Percentiles rank a stretch among this genome's conserved stretches.
Evolutionary conservation across 2,888 invertebrate species (phyloP).

Genomic region (Embidobia sp.): DNA sequence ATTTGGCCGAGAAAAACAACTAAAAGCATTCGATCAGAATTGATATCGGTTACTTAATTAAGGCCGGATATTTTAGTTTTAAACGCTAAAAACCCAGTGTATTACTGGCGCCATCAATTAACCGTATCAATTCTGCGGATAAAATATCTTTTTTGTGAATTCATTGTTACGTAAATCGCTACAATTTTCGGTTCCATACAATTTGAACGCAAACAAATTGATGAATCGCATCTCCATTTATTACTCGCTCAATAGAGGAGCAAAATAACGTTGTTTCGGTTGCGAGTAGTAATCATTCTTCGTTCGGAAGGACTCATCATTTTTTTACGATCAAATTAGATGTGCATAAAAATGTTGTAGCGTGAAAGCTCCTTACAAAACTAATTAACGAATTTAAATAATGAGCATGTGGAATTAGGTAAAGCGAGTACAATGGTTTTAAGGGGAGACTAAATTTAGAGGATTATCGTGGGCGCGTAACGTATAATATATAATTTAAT

Average conservation of each 20-base stretch:
- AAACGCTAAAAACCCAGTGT: neutral
- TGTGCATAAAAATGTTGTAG: neutral
- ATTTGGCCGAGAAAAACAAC: slow-evolving; percentile 1
- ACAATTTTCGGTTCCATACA: slow-evolving; percentile 17
- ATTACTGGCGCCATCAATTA: slow-evolving; percentile 15
- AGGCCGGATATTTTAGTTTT: neutral
- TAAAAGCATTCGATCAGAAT: slow-evolving; percentile 10
- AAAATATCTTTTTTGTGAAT: neutral
- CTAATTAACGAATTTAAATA: slow-evolving; percentile 10
- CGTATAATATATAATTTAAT: neutral
- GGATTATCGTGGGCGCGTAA: neutral
- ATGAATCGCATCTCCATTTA: slow-evolving; percentile 38
- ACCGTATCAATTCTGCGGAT: slow-evolving; percentile 3
- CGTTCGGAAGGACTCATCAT: neutral
- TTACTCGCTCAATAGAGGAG: slow-evolving; percentile 13
- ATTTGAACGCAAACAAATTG: slow-evolving; percentile 23
- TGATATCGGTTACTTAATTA: slow-evolving; percentile 9
- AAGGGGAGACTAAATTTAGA: neutral
- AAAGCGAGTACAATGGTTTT: slow-evolving; percentile 1
- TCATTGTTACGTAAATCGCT: slow-evolving; percentile 27
- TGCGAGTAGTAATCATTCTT: slow-evolving; percentile 29
- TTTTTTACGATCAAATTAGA: slow-evolving; percentile 17
- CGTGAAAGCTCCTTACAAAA: neutral
- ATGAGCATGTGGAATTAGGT: neutral
- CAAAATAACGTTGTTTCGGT: slow-evolving; percentile 22